phyloP scores from a whole-genome alignment of 2,888 invertebrate species.

The Drosophila maculinotata region DNA sequence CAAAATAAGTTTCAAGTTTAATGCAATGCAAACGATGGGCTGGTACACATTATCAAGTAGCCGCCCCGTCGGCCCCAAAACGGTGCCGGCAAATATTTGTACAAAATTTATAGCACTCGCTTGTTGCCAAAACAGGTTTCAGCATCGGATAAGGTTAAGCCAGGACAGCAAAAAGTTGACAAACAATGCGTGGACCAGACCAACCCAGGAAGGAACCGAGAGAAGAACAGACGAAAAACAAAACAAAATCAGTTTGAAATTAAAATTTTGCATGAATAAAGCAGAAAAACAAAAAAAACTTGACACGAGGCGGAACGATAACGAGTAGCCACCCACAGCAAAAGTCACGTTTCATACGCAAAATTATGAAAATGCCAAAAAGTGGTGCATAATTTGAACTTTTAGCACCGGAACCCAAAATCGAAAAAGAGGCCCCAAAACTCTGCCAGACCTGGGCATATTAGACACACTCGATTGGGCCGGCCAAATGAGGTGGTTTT shows the following conservation, averaged over 20 bases:
- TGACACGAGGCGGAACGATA: constrained; percentile 37
- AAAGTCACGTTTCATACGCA: constrained; percentile 78
- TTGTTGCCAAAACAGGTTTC: constrained; percentile 48
- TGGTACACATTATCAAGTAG: constrained; percentile 54
- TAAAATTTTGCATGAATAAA: constrained; percentile 58
- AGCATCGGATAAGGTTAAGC: constrained; percentile 57
- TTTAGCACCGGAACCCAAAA: constrained; percentile 18
- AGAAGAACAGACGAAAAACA: constrained; percentile 13
- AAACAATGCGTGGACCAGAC: constrained; percentile 64
- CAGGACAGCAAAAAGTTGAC: constrained; percentile 58
- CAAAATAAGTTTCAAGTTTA: constrained; percentile 47
- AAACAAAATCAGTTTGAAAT: constrained; percentile 66
- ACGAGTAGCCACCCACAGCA: constrained; percentile 39
- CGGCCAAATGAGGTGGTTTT: constrained; percentile 77
- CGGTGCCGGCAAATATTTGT: constrained; percentile 66
- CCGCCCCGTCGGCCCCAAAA: constrained; percentile 29
- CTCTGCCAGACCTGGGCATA: constrained; percentile 29
- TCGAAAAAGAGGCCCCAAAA: background rate
- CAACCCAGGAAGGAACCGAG: constrained; percentile 8
- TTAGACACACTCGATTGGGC: constrained; percentile 66
- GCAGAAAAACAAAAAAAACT: constrained; percentile 29
- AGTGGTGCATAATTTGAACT: constrained; percentile 68
- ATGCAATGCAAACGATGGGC: constrained; percentile 54
- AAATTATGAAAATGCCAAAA: constrained; percentile 76
- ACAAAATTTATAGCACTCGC: constrained; percentile 72